These are phyloP conservation scores for human DNA, from an alignment of 2,113 vertebrate genomes.

Conservation along the genomic window GRCh38 chr12:2290001-2290500, in stretches of 20 bases:
- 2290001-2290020: neutral
- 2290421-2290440: neutral
- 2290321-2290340: neutral
- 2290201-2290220: neutral
- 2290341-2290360: neutral
- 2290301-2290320: neutral
- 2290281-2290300: neutral
- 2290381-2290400: neutral
- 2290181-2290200: slow-evolving; percentile 44
- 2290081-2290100: neutral
- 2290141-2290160: slow-evolving; percentile 6
- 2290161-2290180: slow-evolving; percentile 28
- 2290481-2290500: neutral
- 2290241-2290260: neutral
- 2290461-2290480: neutral
- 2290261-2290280: neutral
- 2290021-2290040: neutral
- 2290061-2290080: neutral
- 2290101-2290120: neutral
- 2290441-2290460: neutral
- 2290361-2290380: neutral
- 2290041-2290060: neutral
- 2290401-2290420: neutral
- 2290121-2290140: neutral
- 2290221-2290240: neutral